Base-by-base conservation (phyloP, 2,888 invertebrate species). In the Drosophila mercatorum region DNA sequence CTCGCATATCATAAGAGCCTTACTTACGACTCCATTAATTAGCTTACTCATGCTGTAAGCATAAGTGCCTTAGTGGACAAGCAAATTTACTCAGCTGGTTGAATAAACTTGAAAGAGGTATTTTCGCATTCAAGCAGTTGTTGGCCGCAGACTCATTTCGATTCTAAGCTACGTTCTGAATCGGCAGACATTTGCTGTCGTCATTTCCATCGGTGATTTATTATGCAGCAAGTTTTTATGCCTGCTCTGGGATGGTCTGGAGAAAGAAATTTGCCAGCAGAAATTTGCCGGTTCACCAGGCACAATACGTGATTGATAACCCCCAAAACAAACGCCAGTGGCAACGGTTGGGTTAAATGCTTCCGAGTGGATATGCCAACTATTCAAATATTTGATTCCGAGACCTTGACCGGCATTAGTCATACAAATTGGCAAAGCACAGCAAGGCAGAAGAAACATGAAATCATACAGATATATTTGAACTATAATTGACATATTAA, bases 201-300 rank as follows among this genome's bases (percentile, higher is more conserved):
- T 80, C 88, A 77, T 74, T 73, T 84, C 67, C 77, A 66, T 65
- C 61, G 68, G 67, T 85, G 85, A 85, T 85, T 85, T 89, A 89
- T 85, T 89, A 84, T 81, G 74, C 74, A 69, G 63, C 64, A 81
- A 68, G 68, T 83, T 89, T 81, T 70, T 72, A 41, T 63, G 38
- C 61, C 57, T 61, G 59, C 47, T 70, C 36, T 26, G 56, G 65
- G 49, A 46, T 56, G 49, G 43, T n/a, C 51, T 49, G 17, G 41
- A 49, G 59, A 43, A 41, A 46, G 51, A 51, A 74, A 68, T 62
- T 69, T 65, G 43, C 67, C 57, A 59, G 38, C 68, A 59, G 66
- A 83, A 86, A 72, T 67, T 70, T 49, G 58, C 43, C 66, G 68
- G 71, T 71, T 78, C 71, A 57, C 59, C 43, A 52, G 68, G 41